These are phyloP conservation scores for Crematogaster levior DNA, from an alignment of 2,888 invertebrate genomes.

Conservation along the genomic window DNA sequence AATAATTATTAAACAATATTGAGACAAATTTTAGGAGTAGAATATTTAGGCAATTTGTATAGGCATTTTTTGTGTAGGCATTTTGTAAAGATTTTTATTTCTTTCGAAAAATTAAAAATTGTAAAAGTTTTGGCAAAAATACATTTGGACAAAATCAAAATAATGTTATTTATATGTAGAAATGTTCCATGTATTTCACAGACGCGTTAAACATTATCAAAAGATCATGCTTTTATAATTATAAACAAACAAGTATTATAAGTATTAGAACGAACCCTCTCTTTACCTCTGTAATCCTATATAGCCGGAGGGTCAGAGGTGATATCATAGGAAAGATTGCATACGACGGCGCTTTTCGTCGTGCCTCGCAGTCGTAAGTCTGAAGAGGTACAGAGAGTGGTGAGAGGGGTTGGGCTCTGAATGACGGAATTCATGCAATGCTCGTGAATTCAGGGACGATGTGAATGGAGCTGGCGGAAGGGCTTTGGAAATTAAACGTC, in stretches of 20 bases:
- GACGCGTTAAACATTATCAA: neutral
- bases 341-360: slow-evolving; percentile 77
- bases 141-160: neutral
- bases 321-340: slow-evolving; percentile 78
- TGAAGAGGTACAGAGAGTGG: slow-evolving; percentile 54
- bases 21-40: neutral
- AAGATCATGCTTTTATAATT: slow-evolving; percentile 35
- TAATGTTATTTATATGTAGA: neutral
- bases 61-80: no score
- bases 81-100: no score
- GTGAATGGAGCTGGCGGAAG: slow-evolving; percentile 85
- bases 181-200: neutral
- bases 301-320: slow-evolving; percentile 56
- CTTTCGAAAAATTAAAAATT: no score
- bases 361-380: slow-evolving; percentile 77
- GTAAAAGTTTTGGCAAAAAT: neutral
- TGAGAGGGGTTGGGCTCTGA: slow-evolving; percentile 68
- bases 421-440: slow-evolving; percentile 81
- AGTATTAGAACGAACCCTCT: slow-evolving; percentile 41
- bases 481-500: slow-evolving; percentile 86
- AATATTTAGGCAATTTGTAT: no score
- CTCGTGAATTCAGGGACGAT: slow-evolving; percentile 74
- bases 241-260: neutral
- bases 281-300: slow-evolving; percentile 43
- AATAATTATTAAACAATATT: neutral